Evolutionary conservation across 2,113 vertebrate species (phyloP).

Genomic region (Odocoileus hemionus): DNA sequence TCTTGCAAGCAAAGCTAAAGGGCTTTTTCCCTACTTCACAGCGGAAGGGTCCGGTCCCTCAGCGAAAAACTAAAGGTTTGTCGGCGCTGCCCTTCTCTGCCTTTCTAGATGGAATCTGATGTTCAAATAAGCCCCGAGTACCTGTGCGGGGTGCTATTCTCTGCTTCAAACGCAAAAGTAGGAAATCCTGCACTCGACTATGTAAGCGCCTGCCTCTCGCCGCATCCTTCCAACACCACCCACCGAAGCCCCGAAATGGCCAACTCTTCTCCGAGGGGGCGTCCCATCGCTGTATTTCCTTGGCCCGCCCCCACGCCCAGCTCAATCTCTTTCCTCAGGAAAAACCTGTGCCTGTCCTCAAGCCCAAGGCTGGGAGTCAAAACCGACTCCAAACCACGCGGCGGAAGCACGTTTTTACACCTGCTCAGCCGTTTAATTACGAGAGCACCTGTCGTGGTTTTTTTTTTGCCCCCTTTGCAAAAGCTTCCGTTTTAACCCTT

Average conservation of each 20-base stretch:
- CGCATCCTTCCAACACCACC: conserved; percentile 25
- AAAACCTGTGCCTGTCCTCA: conserved; percentile 60
- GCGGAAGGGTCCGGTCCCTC: neutral
- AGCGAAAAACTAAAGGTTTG: conserved; percentile 7
- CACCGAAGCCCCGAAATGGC: neutral
- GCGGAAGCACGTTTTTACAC: conserved; percentile 51
- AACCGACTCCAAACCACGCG: conserved; percentile 33
- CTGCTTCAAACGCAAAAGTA: conserved; percentile 41
- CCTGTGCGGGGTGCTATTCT: conserved; percentile 48
- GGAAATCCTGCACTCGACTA: conserved; percentile 6
- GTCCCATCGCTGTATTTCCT: conserved; percentile 9
- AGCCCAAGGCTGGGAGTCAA: neutral
- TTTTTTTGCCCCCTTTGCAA: neutral
- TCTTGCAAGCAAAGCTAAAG: neutral
- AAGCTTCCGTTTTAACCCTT: conserved; percentile 43
- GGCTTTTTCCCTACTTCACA: neutral
- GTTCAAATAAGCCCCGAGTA: conserved; percentile 2
- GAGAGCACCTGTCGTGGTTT: conserved; percentile 65
- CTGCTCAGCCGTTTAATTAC: conserved; percentile 49
- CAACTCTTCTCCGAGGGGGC: conserved; percentile 57
- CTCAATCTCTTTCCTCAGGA: conserved; percentile 11
- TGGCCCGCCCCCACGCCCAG: neutral
- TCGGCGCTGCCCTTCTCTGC: neutral
- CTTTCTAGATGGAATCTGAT: neutral
- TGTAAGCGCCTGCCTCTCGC: neutral